Percentiles rank a stretch among this genome's conserved stretches.
These are phyloP conservation scores for Xenopus laevis DNA, from an alignment of 2,113 vertebrate genomes.

Conservation along the genomic window DNA sequence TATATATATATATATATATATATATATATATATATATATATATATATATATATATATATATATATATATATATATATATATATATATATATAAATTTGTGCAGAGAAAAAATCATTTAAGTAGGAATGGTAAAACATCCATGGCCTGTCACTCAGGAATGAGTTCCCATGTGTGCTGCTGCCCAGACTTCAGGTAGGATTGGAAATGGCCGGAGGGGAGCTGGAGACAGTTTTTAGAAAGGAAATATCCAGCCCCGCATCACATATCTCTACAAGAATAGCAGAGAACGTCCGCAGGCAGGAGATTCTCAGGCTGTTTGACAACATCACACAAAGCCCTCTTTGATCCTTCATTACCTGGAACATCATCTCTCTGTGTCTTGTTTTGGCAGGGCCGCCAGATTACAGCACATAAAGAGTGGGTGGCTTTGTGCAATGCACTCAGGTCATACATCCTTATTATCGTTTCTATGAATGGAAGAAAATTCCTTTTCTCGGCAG, in stretches of 20 bases:
- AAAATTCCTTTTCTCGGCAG: constrained; percentile 1
- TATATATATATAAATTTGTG: no score
- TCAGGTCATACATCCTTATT: constrained; percentile 19
- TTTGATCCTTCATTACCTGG: constrained; percentile 45
- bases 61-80: no score
- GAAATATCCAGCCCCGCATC: constrained; percentile 32
- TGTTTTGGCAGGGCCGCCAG: constrained; percentile 39
- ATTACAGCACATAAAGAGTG: constrained; percentile 34
- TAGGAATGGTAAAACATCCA: no score
- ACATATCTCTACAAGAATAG: constrained; percentile 40
- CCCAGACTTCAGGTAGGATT: constrained; percentile 8
- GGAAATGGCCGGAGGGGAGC: constrained; percentile 23
- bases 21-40: no score
- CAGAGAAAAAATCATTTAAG: no score
- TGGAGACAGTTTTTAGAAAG: constrained; percentile 29
- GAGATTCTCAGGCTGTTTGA: constrained; percentile 42
- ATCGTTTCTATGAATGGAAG: constrained; percentile 4
- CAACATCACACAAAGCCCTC: constrained; percentile 44
- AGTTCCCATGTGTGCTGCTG: neutral
- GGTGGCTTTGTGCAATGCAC: constrained; percentile 25
- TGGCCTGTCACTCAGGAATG: neutral
- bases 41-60: no score
- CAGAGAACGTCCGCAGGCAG: constrained; percentile 35
- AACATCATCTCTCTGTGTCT: constrained; percentile 44
- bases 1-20: no score